phyloP scores from a whole-genome alignment of 2,888 invertebrate genomes.

The Lapara coniferarum region DNA sequence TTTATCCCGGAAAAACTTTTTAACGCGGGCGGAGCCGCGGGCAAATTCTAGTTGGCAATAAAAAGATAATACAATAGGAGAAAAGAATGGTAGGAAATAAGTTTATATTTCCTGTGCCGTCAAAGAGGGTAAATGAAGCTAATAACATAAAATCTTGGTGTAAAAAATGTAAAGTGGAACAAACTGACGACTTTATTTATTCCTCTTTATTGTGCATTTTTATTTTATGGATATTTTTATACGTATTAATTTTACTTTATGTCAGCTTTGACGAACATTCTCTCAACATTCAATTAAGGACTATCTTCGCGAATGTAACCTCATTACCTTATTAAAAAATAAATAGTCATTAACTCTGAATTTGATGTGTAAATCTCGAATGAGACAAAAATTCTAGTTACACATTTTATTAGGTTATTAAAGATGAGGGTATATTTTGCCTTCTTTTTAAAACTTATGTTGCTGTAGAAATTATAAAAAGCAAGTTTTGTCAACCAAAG shows the following conservation, averaged over 20 bases:
- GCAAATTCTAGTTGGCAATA: constrained; percentile 3
- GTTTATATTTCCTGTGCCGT: neutral
- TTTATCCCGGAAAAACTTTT: too few relatives aligned
- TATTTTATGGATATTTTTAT: neutral
- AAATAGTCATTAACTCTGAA: too few relatives aligned
- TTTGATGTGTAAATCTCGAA: too few relatives aligned
- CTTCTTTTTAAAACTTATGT: neutral
- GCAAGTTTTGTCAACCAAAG: neutral
- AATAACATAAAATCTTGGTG: neutral
- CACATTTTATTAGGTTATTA: neutral
- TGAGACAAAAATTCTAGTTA: neutral
- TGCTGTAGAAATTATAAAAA: neutral
- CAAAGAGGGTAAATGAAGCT: constrained; percentile 14
- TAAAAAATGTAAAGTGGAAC: constrained; percentile 1
- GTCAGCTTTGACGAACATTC: neutral
- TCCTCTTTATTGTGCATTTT: neutral
- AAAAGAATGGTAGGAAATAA: neutral
- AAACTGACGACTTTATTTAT: neutral
- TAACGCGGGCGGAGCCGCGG: too few relatives aligned
- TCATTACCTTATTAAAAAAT: too few relatives aligned
- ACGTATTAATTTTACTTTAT: too few relatives aligned
- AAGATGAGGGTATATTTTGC: neutral
- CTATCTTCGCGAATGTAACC: neutral
- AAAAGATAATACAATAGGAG: constrained; percentile 1
- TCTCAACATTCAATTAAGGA: neutral